Evolutionary conservation across 2,888 invertebrate species (phyloP), one percentile per base, ranked within the genome.

Genomic region (Agrotis clavis): DNA sequence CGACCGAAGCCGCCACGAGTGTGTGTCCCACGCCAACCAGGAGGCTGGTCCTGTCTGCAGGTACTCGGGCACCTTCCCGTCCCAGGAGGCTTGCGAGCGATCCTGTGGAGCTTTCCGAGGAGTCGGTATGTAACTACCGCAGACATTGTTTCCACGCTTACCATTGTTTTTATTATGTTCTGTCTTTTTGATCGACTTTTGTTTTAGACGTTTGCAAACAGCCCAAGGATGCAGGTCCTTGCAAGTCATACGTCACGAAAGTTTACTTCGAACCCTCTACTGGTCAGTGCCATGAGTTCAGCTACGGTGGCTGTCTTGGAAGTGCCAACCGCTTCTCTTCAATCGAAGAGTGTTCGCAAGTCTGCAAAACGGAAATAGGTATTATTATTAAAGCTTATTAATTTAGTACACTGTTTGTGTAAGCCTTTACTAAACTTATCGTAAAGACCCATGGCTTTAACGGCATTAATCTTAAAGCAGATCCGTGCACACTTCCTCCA

Each of bases 221-320:
- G 89, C 96, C 96, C 1, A 90, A 96, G 77, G 98, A 98, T 81
- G 92, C 97, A 30, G 99, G 99, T 16, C 97, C 97, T 0, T 99
- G 99, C 90, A 66, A 96, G 59, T 97, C 97, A 0, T 91, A 95
- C 79, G 96, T 97, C 77, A 92, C 94, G 16, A 98, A 98, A 90
- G 98, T 97, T 93, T 98, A 97, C 94, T 99, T 97, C 92, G 97
- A 98, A 89, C 88, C 90, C 18, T 88, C 88, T 11, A 92, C 93
- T 1, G 96, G 97, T 14, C 93, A 94, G 53, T 99, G 99, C 91
- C 96, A 97, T 54, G 96, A 97, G 87, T 99, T 98, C 93, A 91
- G 92, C 7, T 99, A 98, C 89, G 98, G 98, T 57, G 99, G 99
- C 76, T 99, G 99, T 90, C 97, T 97, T 65, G 99, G 99, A 59